Percentiles rank a stretch among this genome's conserved stretches.
Evolutionary conservation across 2,888 invertebrate species (phyloP).

Genomic region (Heliconius erato): DNA sequence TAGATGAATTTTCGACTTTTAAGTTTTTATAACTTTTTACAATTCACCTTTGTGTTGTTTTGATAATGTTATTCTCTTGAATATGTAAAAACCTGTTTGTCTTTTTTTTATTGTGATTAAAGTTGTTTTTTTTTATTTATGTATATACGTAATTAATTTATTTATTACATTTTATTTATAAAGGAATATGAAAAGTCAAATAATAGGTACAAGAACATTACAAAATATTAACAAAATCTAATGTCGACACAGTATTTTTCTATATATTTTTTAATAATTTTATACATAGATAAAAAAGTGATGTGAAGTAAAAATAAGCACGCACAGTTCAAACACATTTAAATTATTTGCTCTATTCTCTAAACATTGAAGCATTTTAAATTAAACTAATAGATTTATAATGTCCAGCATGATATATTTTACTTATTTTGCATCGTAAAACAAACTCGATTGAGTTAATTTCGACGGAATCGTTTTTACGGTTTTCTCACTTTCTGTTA

Average conservation of each 20-base stretch:
- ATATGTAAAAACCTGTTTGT: not conserved
- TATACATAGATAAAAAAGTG: not conserved
- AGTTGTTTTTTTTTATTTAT: not conserved
- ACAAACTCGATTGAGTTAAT: conserved; percentile 74
- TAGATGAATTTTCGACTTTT: conserved; percentile 61
- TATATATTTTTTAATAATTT: not conserved
- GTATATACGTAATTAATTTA: not conserved
- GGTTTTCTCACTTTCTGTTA: conserved; percentile 77
- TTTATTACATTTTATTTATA: not conserved
- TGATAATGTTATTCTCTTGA: not conserved
- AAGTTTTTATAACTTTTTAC: conserved; percentile 48
- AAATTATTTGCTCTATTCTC: not conserved
- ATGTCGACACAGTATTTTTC: not conserved
- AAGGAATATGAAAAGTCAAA: no score
- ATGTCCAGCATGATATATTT: conserved; percentile 34
- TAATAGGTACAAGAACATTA: no score
- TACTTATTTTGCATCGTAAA: conserved; percentile 47
- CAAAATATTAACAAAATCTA: not conserved
- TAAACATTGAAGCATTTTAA: not conserved
- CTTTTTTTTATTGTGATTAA: not conserved
- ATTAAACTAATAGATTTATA: not conserved
- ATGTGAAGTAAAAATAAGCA: not conserved
- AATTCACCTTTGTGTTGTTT: conserved; percentile 26
- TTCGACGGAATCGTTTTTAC: conserved; percentile 81
- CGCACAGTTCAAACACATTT: not conserved